phyloP scores from a whole-genome alignment of 1,140 invertebrate genomes.

The Zaprionus inermis region DNA sequence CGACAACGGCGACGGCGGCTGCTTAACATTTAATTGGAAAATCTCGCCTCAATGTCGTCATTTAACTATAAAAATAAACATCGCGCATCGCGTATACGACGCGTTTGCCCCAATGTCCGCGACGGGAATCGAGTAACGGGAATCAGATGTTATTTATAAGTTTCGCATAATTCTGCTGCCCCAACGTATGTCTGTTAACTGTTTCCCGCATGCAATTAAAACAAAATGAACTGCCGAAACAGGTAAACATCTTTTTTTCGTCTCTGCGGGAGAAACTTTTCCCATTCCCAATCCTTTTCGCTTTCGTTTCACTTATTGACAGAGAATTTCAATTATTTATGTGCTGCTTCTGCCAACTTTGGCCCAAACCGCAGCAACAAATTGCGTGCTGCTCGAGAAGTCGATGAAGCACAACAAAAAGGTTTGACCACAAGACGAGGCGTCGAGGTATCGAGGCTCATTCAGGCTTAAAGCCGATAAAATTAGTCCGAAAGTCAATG shows the following conservation, averaged over 20 bases:
- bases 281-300: slow-evolving; percentile 3
- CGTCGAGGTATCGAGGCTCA: slow-evolving; percentile 20
- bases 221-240: neutral
- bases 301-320: slow-evolving; percentile 44
- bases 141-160: slow-evolving; percentile 57
- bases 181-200: slow-evolving; percentile 2
- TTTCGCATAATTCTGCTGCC: slow-evolving; percentile 27
- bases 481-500: slow-evolving; percentile 24
- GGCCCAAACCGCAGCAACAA: slow-evolving; percentile 57
- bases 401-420: slow-evolving; percentile 30
- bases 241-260: slow-evolving; percentile 21
- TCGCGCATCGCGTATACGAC: slow-evolving; percentile 40
- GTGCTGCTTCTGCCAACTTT: slow-evolving; percentile 22
- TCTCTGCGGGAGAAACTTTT: neutral
- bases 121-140: slow-evolving; percentile 23
- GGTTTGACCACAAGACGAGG: slow-evolving; percentile 17
- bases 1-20: neutral
- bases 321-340: slow-evolving; percentile 35
- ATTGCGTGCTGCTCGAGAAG: slow-evolving; percentile 36
- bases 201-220: slow-evolving; percentile 9
- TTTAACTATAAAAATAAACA: slow-evolving; percentile 71
- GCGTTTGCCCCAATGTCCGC: slow-evolving; percentile 17
- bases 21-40: slow-evolving; percentile 78
- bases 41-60: slow-evolving; percentile 75
- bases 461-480: slow-evolving; percentile 43